phyloP scores from a whole-genome alignment of 1,140 invertebrate genomes.

The Cardiocondyla obscurior region DNA sequence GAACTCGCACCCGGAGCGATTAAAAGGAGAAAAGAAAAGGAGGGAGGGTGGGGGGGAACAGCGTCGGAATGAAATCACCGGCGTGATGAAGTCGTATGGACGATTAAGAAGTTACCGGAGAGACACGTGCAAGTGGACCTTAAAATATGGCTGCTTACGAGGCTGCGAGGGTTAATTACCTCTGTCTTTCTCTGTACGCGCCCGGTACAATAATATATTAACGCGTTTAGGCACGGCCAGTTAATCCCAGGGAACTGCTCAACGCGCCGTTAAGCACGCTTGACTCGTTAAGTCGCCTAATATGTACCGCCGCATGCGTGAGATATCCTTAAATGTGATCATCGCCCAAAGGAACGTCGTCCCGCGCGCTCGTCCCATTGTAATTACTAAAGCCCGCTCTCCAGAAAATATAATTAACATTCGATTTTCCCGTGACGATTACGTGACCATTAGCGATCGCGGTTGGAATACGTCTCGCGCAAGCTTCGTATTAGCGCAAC shows the following conservation, averaged over 20 bases:
- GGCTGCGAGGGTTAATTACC: conserved; percentile 74
- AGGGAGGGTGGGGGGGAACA: too few species aligned
- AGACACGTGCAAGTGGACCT: conserved; percentile 67
- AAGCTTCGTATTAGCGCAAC: neutral
- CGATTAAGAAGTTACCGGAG: conserved; percentile 64
- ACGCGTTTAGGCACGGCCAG: conserved; percentile 76
- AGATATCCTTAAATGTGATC: conserved; percentile 64
- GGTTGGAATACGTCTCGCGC: neutral
- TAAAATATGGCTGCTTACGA: conserved; percentile 64
- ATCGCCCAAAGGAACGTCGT: conserved; percentile 14
- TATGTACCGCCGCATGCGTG: conserved; percentile 43
- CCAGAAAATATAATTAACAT: conserved; percentile 44
- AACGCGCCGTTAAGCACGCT: conserved; percentile 77
- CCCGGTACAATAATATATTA: conserved; percentile 76
- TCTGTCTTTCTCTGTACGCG: conserved; percentile 71
- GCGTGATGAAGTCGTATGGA: conserved; percentile 54
- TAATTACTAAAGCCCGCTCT: conserved; percentile 47
- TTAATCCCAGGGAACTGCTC: conserved; percentile 75
- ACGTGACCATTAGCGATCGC: neutral
- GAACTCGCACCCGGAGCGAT: neutral
- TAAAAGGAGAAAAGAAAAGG: neutral
- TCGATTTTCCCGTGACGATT: conserved; percentile 37
- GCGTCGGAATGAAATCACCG: conserved; percentile 21
- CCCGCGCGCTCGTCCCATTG: neutral
- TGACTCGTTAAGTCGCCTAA: conserved; percentile 72